Conservation (phyloP, 2,888 invertebrate genomes). For the Heliconius aoede region DNA sequence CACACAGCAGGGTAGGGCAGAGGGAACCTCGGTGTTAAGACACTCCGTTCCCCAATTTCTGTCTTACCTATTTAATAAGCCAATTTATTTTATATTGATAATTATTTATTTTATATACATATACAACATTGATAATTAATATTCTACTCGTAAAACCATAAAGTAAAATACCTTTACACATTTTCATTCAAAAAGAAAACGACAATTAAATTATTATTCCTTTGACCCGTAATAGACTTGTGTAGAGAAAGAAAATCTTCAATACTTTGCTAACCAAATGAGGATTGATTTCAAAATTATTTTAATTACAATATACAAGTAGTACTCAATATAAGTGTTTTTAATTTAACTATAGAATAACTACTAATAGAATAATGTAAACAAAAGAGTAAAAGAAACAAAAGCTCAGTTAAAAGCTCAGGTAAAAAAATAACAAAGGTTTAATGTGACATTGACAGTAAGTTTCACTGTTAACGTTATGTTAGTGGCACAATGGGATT, state of each 20-base stretch:
- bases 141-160: background rate
- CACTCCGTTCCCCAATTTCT: too few species aligned
- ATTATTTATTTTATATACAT: too few species aligned
- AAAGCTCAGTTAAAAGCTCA: conserved; percentile 32
- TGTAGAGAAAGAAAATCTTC: conserved; percentile 1
- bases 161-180: background rate
- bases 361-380: conserved; percentile 16
- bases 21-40: too few species aligned
- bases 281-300: conserved; percentile 15
- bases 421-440: conserved; percentile 39
- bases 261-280: background rate
- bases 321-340: conserved; percentile 9
- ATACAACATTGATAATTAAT: background rate
- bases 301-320: conserved; percentile 4
- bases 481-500: conserved; percentile 59
- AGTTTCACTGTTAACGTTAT: conserved; percentile 34
- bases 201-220: background rate
- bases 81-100: too few species aligned
- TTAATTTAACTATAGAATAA: conserved; percentile 12
- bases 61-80: too few species aligned
- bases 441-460: conserved; percentile 59
- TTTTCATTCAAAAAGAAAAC: background rate
- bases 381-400: conserved; percentile 34
- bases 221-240: background rate
- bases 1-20: too few species aligned